Evolutionary conservation across 2,113 vertebrate species (phyloP).

Genomic region (Crotalus tigris): DNA sequence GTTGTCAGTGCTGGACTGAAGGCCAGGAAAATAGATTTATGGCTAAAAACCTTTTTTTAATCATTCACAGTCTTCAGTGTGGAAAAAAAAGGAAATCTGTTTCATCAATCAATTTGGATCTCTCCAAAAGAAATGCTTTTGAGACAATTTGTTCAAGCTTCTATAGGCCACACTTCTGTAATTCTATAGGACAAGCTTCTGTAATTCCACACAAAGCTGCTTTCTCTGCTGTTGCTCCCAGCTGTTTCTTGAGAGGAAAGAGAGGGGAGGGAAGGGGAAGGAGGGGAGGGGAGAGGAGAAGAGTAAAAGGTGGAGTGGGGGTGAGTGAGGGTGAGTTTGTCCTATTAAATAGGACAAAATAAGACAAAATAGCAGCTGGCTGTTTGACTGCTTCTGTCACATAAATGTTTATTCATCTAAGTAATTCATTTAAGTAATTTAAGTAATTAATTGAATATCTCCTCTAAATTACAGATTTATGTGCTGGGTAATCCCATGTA

Average conservation of each 20-base stretch:
- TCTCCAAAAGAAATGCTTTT: neutral
- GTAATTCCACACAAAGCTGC: neutral
- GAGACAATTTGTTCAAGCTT: neutral
- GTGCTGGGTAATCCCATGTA: neutral
- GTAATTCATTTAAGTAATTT: neutral
- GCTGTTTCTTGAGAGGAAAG: neutral
- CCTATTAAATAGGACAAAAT: neutral
- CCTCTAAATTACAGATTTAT: neutral
- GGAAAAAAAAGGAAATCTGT: neutral
- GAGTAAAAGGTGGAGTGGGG: neutral
- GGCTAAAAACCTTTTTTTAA: neutral
- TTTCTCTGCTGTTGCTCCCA: neutral
- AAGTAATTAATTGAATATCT: neutral
- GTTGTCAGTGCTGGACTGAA: slow-evolving; percentile 24
- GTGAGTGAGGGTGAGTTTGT: neutral
- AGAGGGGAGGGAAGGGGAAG: neutral
- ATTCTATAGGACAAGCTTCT: neutral
- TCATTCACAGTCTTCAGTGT: neutral
- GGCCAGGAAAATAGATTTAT: neutral
- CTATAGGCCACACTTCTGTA: neutral
- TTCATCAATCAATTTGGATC: neutral
- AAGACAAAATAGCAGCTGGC: neutral
- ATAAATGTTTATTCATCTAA: neutral
- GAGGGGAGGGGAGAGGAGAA: neutral
- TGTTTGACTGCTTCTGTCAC: neutral